Evolutionary conservation across 2,888 invertebrate genomes (phyloP).

Genomic region (Petrophora chlorosata): DNA sequence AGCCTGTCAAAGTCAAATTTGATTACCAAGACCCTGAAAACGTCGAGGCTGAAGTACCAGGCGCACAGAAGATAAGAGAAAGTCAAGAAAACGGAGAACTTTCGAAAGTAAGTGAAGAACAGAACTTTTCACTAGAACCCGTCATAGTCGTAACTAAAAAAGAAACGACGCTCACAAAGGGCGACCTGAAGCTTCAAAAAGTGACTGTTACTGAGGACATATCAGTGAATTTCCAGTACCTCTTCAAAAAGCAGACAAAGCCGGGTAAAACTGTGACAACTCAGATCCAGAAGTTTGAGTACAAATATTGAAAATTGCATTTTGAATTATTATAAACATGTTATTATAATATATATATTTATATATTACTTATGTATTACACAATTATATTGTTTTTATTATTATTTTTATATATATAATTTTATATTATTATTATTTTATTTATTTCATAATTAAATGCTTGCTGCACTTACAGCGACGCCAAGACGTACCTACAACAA

Average conservation of each 20-base stretch:
- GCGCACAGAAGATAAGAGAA: constrained; percentile 53
- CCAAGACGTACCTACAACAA: too few relatives aligned
- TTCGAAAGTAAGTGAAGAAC: constrained; percentile 17
- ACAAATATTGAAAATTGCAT: constrained; percentile 51
- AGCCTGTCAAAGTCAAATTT: constrained; percentile 44
- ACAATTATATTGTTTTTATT: constrained; percentile 6
- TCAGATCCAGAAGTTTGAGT: constrained; percentile 63
- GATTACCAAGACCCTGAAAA: constrained; percentile 47
- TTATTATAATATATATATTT: constrained; percentile 23
- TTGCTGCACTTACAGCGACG: too few relatives aligned
- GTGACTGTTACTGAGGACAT: constrained; percentile 68
- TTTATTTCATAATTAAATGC: too few relatives aligned
- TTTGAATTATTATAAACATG: constrained; percentile 6
- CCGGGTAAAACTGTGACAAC: constrained; percentile 66
- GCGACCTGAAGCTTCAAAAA: constrained; percentile 65
- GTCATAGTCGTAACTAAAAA: constrained; percentile 65
- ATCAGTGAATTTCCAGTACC: constrained; percentile 66
- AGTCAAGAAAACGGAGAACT: constrained; percentile 5
- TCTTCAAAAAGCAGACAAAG: constrained; percentile 63
- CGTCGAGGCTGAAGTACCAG: constrained; percentile 64
- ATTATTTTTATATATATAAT: constrained; percentile 24
- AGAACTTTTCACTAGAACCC: constrained; percentile 49
- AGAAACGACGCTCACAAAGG: constrained; percentile 62
- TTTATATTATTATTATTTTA: not conserved
- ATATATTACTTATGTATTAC: not conserved